Evolutionary conservation across 2,888 invertebrate genomes (phyloP), one percentile per base, ranked within the genome.

Genomic region (Peribatodes rhomboidaria): DNA sequence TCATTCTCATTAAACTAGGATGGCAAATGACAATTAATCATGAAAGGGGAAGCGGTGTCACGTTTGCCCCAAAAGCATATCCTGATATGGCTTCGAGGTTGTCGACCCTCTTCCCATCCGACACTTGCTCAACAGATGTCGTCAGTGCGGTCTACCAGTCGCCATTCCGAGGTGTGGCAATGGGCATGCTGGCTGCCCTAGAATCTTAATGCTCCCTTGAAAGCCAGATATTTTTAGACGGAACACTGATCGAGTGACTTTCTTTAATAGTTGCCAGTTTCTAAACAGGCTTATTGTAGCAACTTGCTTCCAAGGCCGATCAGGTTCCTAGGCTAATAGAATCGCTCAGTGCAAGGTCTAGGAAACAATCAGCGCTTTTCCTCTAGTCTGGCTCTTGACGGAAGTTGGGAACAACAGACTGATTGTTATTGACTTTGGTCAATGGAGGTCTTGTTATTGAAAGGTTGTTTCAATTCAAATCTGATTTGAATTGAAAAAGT

Each of bases 191-290:
- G 20, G n/a, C 37, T 61, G 65, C 58, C 61, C 66, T 66, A 58
- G 61, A 66, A 66, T 58, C 55, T 65, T 50, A 54, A 41, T 49
- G 44, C 54, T 64, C 64, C 57, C 55, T 55, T 59, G 54, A 57
- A 65, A 65, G 56, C 44, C 10, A 47, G 49, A 55, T 60, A 65
- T 60, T 41, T 61, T 50, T 65, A 65, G 59, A 49, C 11, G 16
- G 22, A 11, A 46, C 35, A 2, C 18, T 1, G 13, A 39, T 11
- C 50, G 27, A 52, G 20, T 33, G 54, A 59, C 68, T 65, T 68
- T 65, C 65, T 61, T 61, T 18, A 49, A 11, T 39, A 14, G 35
- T 60, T 56, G 44, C 63, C 42, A 31, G 64, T 53, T 55, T 55
- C 55, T 60, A 53, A 27, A 63, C 58, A 35, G 20, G 31, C 31